phyloP scores from a whole-genome alignment of 2,797 vertebrate genomes.

The Novumbra hubbsi region DNA sequence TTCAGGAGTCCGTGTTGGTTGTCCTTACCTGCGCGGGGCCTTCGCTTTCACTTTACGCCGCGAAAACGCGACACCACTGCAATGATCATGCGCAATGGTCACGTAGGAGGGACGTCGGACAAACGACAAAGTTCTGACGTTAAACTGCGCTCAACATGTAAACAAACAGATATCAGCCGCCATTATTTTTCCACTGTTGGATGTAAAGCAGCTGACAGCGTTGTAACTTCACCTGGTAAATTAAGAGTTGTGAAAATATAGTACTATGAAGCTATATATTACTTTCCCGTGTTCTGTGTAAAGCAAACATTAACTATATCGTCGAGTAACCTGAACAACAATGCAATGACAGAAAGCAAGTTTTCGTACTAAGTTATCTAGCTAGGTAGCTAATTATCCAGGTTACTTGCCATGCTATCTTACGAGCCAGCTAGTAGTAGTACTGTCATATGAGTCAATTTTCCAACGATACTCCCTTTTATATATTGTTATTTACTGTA shows the following conservation, averaged over 20 bases:
- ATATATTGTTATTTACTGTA: background rate
- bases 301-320: background rate
- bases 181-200: conserved; percentile 47
- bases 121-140: background rate
- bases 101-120: accelerated
- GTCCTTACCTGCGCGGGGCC: conserved; percentile 1
- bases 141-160: conserved; percentile 59
- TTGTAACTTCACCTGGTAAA: background rate
- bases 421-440: background rate
- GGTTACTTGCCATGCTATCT: background rate
- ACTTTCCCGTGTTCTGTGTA: background rate
- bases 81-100: background rate
- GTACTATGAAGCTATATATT: background rate
- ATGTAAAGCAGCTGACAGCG: background rate
- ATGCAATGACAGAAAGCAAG: background rate
- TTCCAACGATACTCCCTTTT: background rate
- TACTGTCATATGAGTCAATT: background rate
- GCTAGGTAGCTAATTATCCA: background rate
- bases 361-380: background rate
- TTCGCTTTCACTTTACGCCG: background rate
- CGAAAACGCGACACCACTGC: background rate
- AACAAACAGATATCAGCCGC: conserved; percentile 63
- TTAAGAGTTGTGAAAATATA: conserved; percentile 12
- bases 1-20: background rate
- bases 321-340: background rate